Evolutionary conservation across 2,888 invertebrate species (phyloP).

Genomic region (Adela reaumurella): DNA sequence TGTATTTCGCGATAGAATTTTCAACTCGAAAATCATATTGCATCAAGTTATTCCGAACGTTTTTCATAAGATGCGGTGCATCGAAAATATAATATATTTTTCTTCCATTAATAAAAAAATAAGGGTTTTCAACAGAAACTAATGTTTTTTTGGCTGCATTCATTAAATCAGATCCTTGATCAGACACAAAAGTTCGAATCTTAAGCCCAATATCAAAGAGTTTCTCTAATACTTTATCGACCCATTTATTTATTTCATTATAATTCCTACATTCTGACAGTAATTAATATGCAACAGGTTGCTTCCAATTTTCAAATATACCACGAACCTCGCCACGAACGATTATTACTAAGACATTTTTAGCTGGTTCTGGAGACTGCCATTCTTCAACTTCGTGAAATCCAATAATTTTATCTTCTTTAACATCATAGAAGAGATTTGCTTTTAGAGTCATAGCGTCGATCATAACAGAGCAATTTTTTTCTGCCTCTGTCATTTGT

Average conservation of each 20-base stretch:
- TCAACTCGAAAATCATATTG: constrained; percentile 16
- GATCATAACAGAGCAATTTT: too few species aligned
- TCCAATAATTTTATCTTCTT: too few species aligned
- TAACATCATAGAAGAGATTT: too few species aligned
- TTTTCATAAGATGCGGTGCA: constrained; percentile 17
- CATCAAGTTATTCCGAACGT: constrained; percentile 15
- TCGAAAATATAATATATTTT: constrained; percentile 21
- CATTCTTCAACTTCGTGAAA: too few species aligned
- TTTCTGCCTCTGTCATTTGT: too few species aligned
- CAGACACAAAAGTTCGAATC: constrained; percentile 14
- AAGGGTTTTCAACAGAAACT: constrained; percentile 14
- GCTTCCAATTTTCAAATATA: constrained; percentile 14
- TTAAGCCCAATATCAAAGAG: constrained; percentile 15
- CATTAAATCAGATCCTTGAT: constrained; percentile 13
- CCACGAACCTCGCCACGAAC: constrained; percentile 9
- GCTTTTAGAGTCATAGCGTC: too few species aligned
- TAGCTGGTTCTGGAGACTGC: too few species aligned
- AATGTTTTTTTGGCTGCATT: constrained; percentile 11
- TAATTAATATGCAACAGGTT: constrained; percentile 15
- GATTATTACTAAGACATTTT: too few species aligned
- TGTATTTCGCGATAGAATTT: constrained; percentile 15
- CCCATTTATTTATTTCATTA: constrained; percentile 12
- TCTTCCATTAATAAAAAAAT: constrained; percentile 14
- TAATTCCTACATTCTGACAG: constrained; percentile 11
- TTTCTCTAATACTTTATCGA: constrained; percentile 14